These are phyloP conservation scores for Drosophila pachea DNA, from an alignment of 1,140 invertebrate species.

Conservation along the genomic window DNA sequence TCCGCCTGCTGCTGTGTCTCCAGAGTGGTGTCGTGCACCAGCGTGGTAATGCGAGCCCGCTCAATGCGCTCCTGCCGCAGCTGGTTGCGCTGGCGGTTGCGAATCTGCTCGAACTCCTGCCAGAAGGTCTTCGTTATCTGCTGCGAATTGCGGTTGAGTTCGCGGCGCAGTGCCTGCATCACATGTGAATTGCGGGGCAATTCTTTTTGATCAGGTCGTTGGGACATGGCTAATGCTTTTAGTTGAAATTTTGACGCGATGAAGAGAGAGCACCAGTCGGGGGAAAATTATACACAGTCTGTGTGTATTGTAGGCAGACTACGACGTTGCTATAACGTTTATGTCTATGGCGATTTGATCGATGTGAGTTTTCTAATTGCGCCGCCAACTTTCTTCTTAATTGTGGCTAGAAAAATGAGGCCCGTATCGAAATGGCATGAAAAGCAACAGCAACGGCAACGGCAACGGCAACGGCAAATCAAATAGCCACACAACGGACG, in stretches of 20 bases:
- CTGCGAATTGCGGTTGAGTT: constrained; percentile 42
- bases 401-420: constrained; percentile 74
- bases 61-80: constrained; percentile 24
- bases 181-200: constrained; percentile 24
- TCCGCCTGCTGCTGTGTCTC: constrained; percentile 47
- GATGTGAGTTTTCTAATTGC: constrained; percentile 75
- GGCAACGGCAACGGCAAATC: constrained; percentile 10
- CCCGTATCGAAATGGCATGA: constrained; percentile 76
- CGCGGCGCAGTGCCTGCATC: constrained; percentile 24
- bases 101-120: constrained; percentile 56
- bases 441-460: constrained; percentile 47
- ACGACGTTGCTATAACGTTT: constrained; percentile 36
- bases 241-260: constrained; percentile 6
- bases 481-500: constrained; percentile 23
- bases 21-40: constrained; percentile 40
- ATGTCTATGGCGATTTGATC: constrained; percentile 56
- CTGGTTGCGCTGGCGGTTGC: constrained; percentile 37
- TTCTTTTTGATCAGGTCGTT: background rate
- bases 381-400: constrained; percentile 73
- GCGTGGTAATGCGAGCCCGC: constrained; percentile 30
- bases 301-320: background rate
- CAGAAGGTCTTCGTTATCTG: constrained; percentile 52
- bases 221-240: constrained; percentile 35
- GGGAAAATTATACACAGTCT: constrained; percentile 19
- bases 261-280: constrained; percentile 8